A percentile compares a stretch with the other conserved stretches of the same genome.
phyloP scores from a whole-genome alignment of 35 echinoderm and acorn worm species.

The Nesometra sesokonis region DNA sequence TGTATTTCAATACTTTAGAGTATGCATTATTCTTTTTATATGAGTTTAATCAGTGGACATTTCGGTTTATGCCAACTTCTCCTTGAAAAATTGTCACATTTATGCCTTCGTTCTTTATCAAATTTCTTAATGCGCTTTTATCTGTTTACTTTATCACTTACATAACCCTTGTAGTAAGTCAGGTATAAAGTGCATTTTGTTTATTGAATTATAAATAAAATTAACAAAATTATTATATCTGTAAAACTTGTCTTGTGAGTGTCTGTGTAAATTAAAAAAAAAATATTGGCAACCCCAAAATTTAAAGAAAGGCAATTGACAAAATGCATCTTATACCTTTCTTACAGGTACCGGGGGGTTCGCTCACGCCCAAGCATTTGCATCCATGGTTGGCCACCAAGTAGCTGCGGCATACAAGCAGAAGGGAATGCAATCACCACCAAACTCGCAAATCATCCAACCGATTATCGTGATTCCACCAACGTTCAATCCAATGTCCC shows the following conservation, averaged over 20 bases:
- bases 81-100: too few species aligned
- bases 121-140: background rate
- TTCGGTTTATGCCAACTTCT: too few species aligned
- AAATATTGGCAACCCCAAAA: background rate
- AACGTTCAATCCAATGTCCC: slow-evolving; percentile 21
- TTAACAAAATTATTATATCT: background rate
- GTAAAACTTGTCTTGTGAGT: background rate
- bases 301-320: slow-evolving; percentile 4
- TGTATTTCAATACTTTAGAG: too few species aligned
- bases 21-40: too few species aligned
- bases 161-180: background rate
- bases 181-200: background rate
- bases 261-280: background rate
- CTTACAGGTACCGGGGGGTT: slow-evolving; percentile 71
- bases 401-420: slow-evolving; percentile 87
- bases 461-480: slow-evolving; percentile 94
- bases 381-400: slow-evolving; percentile 85
- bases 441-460: slow-evolving; percentile 83
- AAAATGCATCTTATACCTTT: slow-evolving; percentile 81
- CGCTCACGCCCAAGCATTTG: slow-evolving; percentile 88
- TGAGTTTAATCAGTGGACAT: too few species aligned
- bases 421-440: slow-evolving; percentile 14
- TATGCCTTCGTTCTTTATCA: too few species aligned
- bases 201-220: background rate
- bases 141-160: background rate